phyloP scores from a whole-genome alignment of 1,140 invertebrate species.

The Drosophila watanabei region DNA sequence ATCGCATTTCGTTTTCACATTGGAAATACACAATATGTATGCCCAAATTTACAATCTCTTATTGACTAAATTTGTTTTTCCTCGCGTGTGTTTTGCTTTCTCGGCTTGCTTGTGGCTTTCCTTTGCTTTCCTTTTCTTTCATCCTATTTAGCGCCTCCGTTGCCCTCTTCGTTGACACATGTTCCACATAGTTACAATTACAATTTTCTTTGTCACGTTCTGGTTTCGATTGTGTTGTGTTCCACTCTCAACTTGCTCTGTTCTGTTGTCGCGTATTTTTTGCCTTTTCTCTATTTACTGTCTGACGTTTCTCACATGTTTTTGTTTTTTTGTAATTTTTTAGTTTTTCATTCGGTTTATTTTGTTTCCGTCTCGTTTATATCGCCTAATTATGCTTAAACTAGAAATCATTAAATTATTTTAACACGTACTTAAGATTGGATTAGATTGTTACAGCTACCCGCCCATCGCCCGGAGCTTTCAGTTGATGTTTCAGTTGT shows the following conservation, averaged over 20 bases:
- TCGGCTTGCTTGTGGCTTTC: conserved; percentile 53
- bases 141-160: conserved; percentile 29
- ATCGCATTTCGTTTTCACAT: conserved; percentile 67
- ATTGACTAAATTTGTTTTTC: conserved; percentile 75
- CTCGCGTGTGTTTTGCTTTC: conserved; percentile 64
- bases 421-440: conserved; percentile 82
- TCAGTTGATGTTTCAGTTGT: conserved; percentile 50
- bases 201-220: conserved; percentile 70
- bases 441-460: conserved; percentile 84
- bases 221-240: conserved; percentile 52
- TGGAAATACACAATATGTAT: conserved; percentile 75
- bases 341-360: conserved; percentile 54
- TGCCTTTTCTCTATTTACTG: conserved; percentile 27
- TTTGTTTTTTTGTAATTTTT: conserved; percentile 41
- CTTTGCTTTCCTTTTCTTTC: conserved; percentile 15
- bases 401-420: conserved; percentile 83
- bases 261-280: conserved; percentile 33
- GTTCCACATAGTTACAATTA: conserved; percentile 62
- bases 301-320: conserved; percentile 37
- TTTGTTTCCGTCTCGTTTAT: conserved; percentile 66
- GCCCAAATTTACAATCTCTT: conserved; percentile 79
- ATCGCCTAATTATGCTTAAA: conserved; percentile 74
- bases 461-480: conserved; percentile 76
- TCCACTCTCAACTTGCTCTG: conserved; percentile 41
- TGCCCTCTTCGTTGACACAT: conserved; percentile 56